Base-by-base conservation (phyloP, 2,888 invertebrate species). In the Spatulosminthurus flaviceps region DNA sequence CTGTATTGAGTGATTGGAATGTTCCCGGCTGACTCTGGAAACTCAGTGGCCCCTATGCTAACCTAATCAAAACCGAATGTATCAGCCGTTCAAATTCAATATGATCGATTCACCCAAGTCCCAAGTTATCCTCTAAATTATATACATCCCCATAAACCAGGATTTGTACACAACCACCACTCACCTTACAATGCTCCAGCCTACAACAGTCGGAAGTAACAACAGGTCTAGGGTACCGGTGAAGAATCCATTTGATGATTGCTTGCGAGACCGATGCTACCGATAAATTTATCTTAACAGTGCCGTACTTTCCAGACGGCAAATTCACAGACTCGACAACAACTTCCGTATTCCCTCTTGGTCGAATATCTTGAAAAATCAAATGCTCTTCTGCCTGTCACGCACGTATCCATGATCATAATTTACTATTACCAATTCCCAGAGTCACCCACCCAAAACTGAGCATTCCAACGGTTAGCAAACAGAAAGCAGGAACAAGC, bases 1-100 rank as follows among this genome's bases (percentile, higher is more conserved):
- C 81, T 21, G 24, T 81, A 78, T 41, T 77, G 28, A 22, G 16
- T 13, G 19, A 81, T 67, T 0, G 67, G 64, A 1, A 64, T 78
- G 60, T 74, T 75, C n/a, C 29, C 19, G 16, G 16, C 43, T 13
- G 70, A 22, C 5, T 60, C 73, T 22, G 19, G 29, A 19, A 69
- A 5, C 24, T 77, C 81, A 2, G 26, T 61, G 26, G 72, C 28
- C 22, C 81, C 81, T 21, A 78, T 64, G 16, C 41, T 51, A n/a
- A 81, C 41, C 69, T 79, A 22, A 4, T 4, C 24, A 26, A 64
- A 60, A 19, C 19, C 60, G 7, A 60, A 64, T 4, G 24, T 24
- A 64, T n/a, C n/a, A n/a, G n/a, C n/a, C n/a, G n/a, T n/a, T n/a
- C n/a, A n/a, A n/a, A n/a, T n/a, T n/a, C n/a, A n/a, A n/a, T n/a